These are phyloP conservation scores for Falco peregrinus DNA, from an alignment of 2,797 vertebrate genomes.

Conservation along the genomic window DNA sequence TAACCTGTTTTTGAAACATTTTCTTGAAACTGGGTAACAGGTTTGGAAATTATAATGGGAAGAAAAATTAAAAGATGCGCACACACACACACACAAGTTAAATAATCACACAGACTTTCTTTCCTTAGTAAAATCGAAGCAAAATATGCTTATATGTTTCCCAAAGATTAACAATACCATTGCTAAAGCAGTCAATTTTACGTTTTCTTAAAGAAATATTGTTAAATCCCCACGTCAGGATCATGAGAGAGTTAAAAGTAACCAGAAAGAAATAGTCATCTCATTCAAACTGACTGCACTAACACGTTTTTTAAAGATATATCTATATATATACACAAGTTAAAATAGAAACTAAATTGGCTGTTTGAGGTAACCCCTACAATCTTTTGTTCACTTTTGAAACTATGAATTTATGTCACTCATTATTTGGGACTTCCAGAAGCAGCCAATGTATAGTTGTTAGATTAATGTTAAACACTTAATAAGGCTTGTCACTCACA, in stretches of 20 bases:
- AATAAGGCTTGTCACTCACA: neutral
- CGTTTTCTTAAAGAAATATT: neutral
- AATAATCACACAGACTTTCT: neutral
- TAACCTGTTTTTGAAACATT: neutral
- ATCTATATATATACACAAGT: neutral
- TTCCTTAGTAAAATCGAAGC: neutral
- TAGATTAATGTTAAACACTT: neutral
- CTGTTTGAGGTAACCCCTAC: neutral
- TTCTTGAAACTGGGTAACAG: neutral
- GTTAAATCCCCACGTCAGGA: neutral
- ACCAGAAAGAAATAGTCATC: neutral
- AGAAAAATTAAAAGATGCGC: neutral
- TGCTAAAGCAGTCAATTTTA: neutral
- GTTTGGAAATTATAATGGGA: neutral
- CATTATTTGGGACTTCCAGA: neutral
- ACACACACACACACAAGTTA: neutral
- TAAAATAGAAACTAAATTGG: neutral
- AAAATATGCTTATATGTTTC: neutral
- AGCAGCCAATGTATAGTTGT: neutral
- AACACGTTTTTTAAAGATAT: neutral
- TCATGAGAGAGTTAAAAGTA: neutral
- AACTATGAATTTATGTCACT: neutral
- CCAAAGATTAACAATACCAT: neutral
- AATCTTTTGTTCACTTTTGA: neutral
- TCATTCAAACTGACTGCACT: neutral